phyloP scores from a whole-genome alignment of 1,140 invertebrate genomes.

The Chionoecetes opilio region DNA sequence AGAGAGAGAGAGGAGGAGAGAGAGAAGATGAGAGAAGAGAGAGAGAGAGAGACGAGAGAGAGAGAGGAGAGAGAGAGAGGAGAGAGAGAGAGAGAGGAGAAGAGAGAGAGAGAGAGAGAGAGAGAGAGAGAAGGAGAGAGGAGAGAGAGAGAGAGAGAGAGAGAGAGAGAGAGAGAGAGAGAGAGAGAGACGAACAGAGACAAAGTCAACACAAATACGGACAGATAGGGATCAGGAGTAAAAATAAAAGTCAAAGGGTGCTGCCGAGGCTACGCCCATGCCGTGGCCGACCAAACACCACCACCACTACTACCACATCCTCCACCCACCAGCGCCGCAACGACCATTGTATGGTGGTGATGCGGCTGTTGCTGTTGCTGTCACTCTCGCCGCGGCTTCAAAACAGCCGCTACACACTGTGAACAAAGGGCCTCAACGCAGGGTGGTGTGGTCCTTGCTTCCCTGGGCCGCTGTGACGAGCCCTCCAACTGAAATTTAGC shows the following conservation, averaged over 20 bases:
- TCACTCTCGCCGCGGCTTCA: neutral
- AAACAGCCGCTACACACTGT: neutral
- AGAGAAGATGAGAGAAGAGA: too few relatives aligned
- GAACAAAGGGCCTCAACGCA: neutral
- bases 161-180: conserved; percentile 27
- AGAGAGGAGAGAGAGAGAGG: too few relatives aligned
- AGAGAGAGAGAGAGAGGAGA: neutral
- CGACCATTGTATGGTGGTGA: neutral
- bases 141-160: conserved; percentile 27
- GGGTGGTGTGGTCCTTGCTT: neutral
- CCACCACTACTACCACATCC: neutral
- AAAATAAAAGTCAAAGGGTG: neutral
- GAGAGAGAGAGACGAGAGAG: too few relatives aligned
- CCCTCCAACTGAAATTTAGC: neutral
- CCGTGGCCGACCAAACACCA: neutral
- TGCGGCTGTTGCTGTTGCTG: neutral
- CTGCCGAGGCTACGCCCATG: neutral
- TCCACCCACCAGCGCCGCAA: neutral
- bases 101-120: conserved; percentile 8
- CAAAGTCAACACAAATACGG: too few relatives aligned
- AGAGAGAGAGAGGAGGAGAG: too few relatives aligned
- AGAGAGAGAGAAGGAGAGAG: neutral
- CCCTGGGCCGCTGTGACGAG: neutral
- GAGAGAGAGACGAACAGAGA: neutral
- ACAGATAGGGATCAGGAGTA: too few relatives aligned